phyloP scores from a whole-genome alignment of 2,888 invertebrate species.

The Graphium colonna region DNA sequence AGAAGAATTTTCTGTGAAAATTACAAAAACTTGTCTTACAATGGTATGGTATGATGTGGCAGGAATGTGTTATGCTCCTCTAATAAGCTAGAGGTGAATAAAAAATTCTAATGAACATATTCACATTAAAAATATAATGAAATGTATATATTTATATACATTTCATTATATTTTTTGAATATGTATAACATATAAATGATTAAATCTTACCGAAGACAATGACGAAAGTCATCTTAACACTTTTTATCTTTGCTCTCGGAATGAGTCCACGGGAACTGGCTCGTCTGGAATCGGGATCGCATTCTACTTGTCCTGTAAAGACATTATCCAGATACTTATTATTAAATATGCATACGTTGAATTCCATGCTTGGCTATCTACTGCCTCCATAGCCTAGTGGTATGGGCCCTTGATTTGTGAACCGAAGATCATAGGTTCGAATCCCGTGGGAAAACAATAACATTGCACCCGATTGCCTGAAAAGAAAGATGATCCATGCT shows the following conservation, averaged over 20 bases:
- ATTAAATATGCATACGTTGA: no score
- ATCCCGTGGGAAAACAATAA: no score
- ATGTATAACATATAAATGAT: neutral
- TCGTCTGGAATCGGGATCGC: slow-evolving; percentile 82
- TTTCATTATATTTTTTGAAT: neutral
- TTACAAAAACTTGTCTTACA: neutral
- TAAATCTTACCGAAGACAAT: slow-evolving; percentile 91
- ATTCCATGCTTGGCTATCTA: no score
- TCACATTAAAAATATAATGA: neutral
- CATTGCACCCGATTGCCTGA: no score
- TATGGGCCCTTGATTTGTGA: no score
- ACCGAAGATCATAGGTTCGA: no score
- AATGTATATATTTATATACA: neutral
- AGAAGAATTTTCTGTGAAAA: no score
- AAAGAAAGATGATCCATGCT: no score
- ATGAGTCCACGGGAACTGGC: slow-evolving; percentile 96
- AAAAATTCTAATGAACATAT: no score
- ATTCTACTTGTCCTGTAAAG: slow-evolving; percentile 64
- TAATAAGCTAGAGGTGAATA: no score
- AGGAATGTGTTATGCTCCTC: neutral
- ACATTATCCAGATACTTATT: no score
- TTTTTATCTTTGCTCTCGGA: slow-evolving; percentile 97
- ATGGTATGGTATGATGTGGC: neutral
- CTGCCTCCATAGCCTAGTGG: no score
- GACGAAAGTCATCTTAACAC: slow-evolving; percentile 98